Evolutionary conservation across 1,140 invertebrate genomes (phyloP), one percentile per base, ranked within the genome.

Genomic region (Temnothorax longispinosus): DNA sequence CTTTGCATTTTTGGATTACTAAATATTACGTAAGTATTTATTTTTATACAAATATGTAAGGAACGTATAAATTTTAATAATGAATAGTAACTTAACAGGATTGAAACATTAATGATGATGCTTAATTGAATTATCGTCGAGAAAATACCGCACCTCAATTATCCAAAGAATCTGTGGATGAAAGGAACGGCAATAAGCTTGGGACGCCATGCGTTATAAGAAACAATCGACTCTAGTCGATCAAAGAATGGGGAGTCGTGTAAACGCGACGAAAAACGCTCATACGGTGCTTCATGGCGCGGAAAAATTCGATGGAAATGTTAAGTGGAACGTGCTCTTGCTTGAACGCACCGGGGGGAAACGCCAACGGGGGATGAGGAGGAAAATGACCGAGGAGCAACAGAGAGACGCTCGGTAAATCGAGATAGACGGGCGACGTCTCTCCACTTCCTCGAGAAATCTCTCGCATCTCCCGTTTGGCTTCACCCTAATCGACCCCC

Each of bases 301-400:
- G 90, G 91, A 92, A 92, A 88, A 91, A 92, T 93, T 93, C 93
- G 88, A 92, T 91, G 92, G 89, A 94, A 93, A 93, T 91, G 87
- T 94, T 92, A 93, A 93, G 60, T 58, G 65, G 13, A 75, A 88
- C 65, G 72, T 84, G 76, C 35, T 27, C 27, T 82, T 76, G 75
- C 78, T 91, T 72, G 62, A 47, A 52, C 71, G 71, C 62, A 78
- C 21, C 35, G 21, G 60, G 54, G 54, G 69, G 15, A 72, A 58
- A 65, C 64, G 38, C 74, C 77, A n/a, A 72, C 32, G 80, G 67
- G 67, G 44, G 47, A 62, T 65, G 41, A 27, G 27, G 89, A 86
- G 58, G 76, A 78, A 90, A 91, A 90, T 90, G 76, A 78, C 60
- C 82, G 58, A 75, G 47, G 58, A 88, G 84, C 69, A 76, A 82